Conservation (phyloP, 1,140 invertebrate species). For the Scaptomyza montana region DNA sequence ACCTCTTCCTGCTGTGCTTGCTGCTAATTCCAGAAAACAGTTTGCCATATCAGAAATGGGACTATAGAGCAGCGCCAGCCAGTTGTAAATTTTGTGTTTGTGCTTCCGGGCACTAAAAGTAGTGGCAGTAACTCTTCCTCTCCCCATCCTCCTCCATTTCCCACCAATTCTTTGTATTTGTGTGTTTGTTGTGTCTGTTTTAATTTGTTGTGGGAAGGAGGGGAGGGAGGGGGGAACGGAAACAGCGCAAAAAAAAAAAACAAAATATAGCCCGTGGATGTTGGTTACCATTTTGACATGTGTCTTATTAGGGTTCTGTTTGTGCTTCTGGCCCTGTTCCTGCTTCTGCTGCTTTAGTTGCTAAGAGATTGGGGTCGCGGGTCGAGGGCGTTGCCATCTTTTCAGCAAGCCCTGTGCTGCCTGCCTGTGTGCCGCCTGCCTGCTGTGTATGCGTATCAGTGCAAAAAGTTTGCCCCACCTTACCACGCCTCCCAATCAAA, state of each 20-base stretch:
- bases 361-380: constrained; percentile 1
- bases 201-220: constrained; percentile 45
- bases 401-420: constrained; percentile 8
- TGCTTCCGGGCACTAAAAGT: constrained; percentile 34
- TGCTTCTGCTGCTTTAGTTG: neutral
- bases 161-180: neutral
- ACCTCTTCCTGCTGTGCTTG: neutral
- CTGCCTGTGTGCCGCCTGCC: neutral
- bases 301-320: constrained; percentile 61
- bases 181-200: constrained; percentile 53
- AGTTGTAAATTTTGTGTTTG: constrained; percentile 71
- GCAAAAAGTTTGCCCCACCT: constrained; percentile 18
- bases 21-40: neutral
- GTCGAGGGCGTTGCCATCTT: constrained; percentile 58
- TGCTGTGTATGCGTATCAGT: constrained; percentile 51
- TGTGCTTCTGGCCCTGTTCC: neutral
- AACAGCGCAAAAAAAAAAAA: constrained; percentile 43
- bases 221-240: constrained; percentile 14
- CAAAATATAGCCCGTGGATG: constrained; percentile 33
- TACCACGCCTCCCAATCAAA: constrained; percentile 17
- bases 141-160: neutral
- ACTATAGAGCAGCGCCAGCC: constrained; percentile 46
- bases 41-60: constrained; percentile 43
- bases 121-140: constrained; percentile 20
- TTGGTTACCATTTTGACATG: constrained; percentile 28